Conservation (phyloP, 2,888 invertebrate species). For the Agrochola litura region DNA sequence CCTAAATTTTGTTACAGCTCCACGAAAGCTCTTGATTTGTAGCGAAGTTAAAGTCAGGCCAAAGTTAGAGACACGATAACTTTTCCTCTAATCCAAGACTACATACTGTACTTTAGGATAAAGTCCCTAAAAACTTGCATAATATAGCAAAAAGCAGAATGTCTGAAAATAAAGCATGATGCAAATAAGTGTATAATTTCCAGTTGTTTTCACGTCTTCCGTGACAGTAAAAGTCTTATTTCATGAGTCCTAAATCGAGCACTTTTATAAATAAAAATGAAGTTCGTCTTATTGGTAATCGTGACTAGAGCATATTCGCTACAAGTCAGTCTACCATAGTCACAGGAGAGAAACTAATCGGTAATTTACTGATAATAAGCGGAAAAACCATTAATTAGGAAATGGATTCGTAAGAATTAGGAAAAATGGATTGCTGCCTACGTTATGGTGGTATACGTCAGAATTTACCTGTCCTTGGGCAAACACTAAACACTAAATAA, state of each 20-base stretch:
- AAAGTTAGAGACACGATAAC: conserved; percentile 18
- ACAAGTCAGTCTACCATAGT: neutral
- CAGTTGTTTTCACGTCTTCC: neutral
- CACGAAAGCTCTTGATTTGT: conserved; percentile 46
- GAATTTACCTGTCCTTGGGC: neutral
- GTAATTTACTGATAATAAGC: conserved; percentile 2
- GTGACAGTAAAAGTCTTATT: conserved; percentile 9
- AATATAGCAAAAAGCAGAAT: neutral
- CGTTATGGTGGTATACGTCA: neutral
- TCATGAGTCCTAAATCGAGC: conserved; percentile 12
- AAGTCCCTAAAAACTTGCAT: neutral
- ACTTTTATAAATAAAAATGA: neutral
- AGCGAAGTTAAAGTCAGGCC: conserved; percentile 14
- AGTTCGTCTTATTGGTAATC: conserved; percentile 1
- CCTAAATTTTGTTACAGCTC: conserved; percentile 32
- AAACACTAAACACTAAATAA: conserved; percentile 1
- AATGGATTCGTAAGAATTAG: too few relatives aligned
- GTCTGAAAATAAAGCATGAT: conserved; percentile 4
- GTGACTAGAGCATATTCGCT: conserved; percentile 9
- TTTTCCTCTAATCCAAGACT: conserved; percentile 5
- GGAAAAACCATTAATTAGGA: conserved; percentile 5
- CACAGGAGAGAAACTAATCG: neutral
- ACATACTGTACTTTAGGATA: neutral
- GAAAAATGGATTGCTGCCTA: neutral
- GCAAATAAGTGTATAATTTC: conserved; percentile 3